Evolutionary conservation across 2,797 vertebrate genomes (phyloP), one percentile per base, ranked within the genome.

Genomic region (Lepilemur ruficaudatus): DNA sequence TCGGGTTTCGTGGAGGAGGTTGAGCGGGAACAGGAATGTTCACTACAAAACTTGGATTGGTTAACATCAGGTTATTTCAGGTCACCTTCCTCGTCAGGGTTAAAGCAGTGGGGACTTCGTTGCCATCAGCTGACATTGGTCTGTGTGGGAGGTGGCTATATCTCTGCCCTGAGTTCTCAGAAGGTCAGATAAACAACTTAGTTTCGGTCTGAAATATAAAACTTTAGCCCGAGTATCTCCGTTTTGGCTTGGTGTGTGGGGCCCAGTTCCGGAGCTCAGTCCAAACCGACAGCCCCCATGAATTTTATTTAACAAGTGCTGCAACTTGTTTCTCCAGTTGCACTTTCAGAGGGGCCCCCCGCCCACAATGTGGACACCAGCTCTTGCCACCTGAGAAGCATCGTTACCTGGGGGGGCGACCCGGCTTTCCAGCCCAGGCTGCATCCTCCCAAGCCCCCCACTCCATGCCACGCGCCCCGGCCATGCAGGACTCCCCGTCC

Each of bases 401-500:
- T 22, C 14, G 10, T 48, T 4, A 48, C 28, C 9, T 41, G 38
- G 23, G 4, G 17, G 22, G 57, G 43, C 18, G 22, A 55, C 7
- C 30, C 6, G n/a, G 2, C 1, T 63, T 67, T 88, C 30, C 63
- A 48, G 50, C 32, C 13, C 5, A 30, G 17, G 32, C 18, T 30
- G 2, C 38, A 4, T 22, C 59, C 12, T 9, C 30, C n/a, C 38
- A 46, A 5, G 9, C 10, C 12, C 5, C 7, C 30, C 72, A 22
- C 23, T 15, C 25, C n/a, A 22, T 13, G 28, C 35, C 14, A 28
- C 4, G 4, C n/a, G 46, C 32, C 41, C 13, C 70, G 63, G 18
- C n/a, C 18, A 9, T 0, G 5, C 8, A 38, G 32, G 28, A 11
- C 20, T 65, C 1, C 13, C 17, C 15, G 22, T 43, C 12, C 22